Evolutionary conservation across 1,140 invertebrate genomes (phyloP), one percentile per base, ranked within the genome.

Genomic region (Heterodera carotae): DNA sequence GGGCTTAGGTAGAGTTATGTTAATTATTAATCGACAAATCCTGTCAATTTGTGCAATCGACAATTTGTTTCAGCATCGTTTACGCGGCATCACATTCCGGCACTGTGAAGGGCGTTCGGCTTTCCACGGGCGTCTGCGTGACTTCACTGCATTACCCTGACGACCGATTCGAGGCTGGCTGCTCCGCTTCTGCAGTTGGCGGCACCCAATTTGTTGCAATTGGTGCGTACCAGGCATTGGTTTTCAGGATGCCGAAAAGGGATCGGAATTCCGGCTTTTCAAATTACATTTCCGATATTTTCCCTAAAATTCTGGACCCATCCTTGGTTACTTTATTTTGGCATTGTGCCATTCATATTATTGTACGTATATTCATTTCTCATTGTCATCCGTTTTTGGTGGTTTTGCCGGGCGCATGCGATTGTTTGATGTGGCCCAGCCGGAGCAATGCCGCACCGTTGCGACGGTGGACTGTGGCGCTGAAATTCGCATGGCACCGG

Each of bases 401-500:
- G 76, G 68, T 33, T 77, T 77, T 53, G 43, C 25, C 64, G 76
- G 76, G 6, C 22, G 64, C 36, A 64, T 77, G 43, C 10, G 43
- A 22, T 2, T 77, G 2, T 77, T 77, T 62, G 68, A 77, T n/a
- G 27, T 48, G 10, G 6, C 12, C 12, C 36, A 74, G 27, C 34
- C 12, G 43, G 36, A 43, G 8, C 25, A 33, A 25, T 60, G 0
- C 4, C 36, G 22, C 31, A 43, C 6, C n/a, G 18, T 73, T 36
- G 36, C 6, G 25, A 56, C 48, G 15, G 69, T 56, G 22, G 27
- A 53, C 12, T 76, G 39, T 71, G 29, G 27, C 33, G n/a, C 53
- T 10, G 76, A 77, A 60, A 77, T 77, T 34, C 36, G 76, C 15
- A 77, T 77, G 76, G 68, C 69, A 8, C 76, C 76, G 27, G 64